A percentile compares a stretch with the other conserved stretches of the same genome.
Evolutionary conservation across 2,888 invertebrate genomes (phyloP).

Genomic region (Cinara cedri): DNA sequence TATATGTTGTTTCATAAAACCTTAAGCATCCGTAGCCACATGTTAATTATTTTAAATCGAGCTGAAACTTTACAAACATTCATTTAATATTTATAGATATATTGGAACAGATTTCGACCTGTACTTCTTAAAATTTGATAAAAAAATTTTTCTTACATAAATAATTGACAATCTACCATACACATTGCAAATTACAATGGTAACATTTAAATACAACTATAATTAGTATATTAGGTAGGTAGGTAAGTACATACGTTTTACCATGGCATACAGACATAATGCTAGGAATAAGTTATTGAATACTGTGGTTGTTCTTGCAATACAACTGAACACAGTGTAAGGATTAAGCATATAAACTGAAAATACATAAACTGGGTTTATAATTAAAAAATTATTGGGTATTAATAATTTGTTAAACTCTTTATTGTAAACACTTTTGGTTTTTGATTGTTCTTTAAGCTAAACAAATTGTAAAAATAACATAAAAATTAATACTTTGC

Average conservation of each 20-base stretch:
- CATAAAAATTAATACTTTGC: background rate
- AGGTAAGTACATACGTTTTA: constrained; percentile 65
- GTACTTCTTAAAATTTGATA: no score
- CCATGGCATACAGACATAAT: constrained; percentile 73
- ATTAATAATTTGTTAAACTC: constrained; percentile 68
- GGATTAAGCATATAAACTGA: constrained; percentile 88
- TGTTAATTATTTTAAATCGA: no score
- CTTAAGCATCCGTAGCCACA: no score
- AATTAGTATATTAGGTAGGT: no score
- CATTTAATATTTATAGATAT: no score
- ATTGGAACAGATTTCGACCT: no score
- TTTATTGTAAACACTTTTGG: constrained; percentile 67
- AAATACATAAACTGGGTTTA: constrained; percentile 74
- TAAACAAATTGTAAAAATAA: constrained; percentile 61
- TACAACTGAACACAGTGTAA: constrained; percentile 83
- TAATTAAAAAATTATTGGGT: constrained; percentile 67
- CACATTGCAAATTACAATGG: background rate
- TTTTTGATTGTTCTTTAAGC: constrained; percentile 67
- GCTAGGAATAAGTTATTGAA: constrained; percentile 85
- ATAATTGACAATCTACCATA: no score
- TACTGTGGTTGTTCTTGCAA: constrained; percentile 87
- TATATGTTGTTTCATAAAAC: no score
- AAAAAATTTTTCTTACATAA: no score
- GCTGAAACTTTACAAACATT: no score
- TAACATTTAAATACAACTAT: background rate